phyloP scores from a whole-genome alignment of 2,797 vertebrate genomes.

The Acridotheres tristis region DNA sequence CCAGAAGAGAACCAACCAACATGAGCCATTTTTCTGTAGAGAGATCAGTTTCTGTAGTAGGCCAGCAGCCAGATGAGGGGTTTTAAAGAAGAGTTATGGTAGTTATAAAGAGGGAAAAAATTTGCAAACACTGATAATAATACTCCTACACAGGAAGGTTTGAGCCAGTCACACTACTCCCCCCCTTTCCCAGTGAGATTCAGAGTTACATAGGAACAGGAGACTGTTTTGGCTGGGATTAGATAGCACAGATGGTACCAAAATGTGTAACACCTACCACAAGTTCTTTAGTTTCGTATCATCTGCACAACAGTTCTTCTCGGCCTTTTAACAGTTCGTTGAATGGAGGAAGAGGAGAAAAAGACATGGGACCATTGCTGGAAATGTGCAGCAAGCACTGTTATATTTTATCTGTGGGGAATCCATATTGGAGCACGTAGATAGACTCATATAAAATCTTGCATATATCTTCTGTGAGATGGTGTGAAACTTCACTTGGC shows the following conservation, averaged over 20 bases:
- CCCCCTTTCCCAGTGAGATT: constrained; percentile 55
- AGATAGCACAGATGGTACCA: constrained; percentile 56
- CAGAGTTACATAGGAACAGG: constrained; percentile 53
- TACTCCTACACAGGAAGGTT: constrained; percentile 68
- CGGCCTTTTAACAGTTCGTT: constrained; percentile 55
- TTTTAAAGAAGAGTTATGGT: constrained; percentile 73
- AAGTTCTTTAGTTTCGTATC: constrained; percentile 56
- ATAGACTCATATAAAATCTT: constrained; percentile 24
- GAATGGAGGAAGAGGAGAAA: constrained; percentile 47
- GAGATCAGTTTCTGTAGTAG: constrained; percentile 54
- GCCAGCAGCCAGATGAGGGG: constrained; percentile 73
- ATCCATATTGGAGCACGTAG: constrained; percentile 16
- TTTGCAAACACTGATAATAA: constrained; percentile 71
- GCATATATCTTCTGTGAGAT: constrained; percentile 59
- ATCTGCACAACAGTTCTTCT: constrained; percentile 42
- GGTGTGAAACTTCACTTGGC: constrained; percentile 65
- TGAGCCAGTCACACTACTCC: constrained; percentile 63
- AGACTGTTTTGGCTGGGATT: constrained; percentile 57
- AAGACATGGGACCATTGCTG: constrained; percentile 33
- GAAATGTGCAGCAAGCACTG: constrained; percentile 27
- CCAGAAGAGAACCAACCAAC: constrained; percentile 24
- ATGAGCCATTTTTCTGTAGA: constrained; percentile 3
- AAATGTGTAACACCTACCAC: constrained; percentile 62
- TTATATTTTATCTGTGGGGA: constrained; percentile 44
- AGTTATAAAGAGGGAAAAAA: constrained; percentile 68